Conservation (phyloP, 1,140 invertebrate genomes). For the Diorhabda sublineata region DNA sequence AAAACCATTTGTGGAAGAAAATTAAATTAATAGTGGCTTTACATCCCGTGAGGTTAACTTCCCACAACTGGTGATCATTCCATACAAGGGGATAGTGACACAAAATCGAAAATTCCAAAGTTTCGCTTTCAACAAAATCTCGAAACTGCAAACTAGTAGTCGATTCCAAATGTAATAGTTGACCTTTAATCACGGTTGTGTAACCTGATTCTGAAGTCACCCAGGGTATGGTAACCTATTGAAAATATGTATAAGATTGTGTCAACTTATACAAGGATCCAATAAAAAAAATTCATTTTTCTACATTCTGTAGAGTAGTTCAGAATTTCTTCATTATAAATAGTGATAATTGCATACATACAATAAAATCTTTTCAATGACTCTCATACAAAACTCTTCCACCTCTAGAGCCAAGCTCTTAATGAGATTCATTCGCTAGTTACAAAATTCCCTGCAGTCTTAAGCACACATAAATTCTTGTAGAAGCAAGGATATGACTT, state of each 20-base stretch:
- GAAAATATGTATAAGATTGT: too few relatives aligned
- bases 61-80: constrained; percentile 95
- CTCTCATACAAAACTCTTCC: not conserved
- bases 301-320: too few relatives aligned
- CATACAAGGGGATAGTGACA: constrained; percentile 87
- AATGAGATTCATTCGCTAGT: too few relatives aligned
- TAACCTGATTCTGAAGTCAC: constrained; percentile 77
- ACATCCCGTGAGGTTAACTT: constrained; percentile 82
- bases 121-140: constrained; percentile 89
- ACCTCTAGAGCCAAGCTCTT: not conserved
- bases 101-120: constrained; percentile 84
- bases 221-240: constrained; percentile 89
- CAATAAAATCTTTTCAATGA: constrained; percentile 56
- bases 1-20: constrained; percentile 92
- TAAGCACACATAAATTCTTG: too few relatives aligned
- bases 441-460: too few relatives aligned
- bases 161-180: constrained; percentile 87
- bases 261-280: too few relatives aligned
- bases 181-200: constrained; percentile 85
- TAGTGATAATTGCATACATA: constrained; percentile 38
- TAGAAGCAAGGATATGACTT: too few relatives aligned
- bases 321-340: too few relatives aligned
- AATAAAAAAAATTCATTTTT: too few relatives aligned
- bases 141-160: constrained; percentile 91
- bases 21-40: constrained; percentile 90